These are phyloP conservation scores for Limnodromus scolopaceus DNA, from an alignment of 2,797 vertebrate species.

Conservation along the genomic window DNA sequence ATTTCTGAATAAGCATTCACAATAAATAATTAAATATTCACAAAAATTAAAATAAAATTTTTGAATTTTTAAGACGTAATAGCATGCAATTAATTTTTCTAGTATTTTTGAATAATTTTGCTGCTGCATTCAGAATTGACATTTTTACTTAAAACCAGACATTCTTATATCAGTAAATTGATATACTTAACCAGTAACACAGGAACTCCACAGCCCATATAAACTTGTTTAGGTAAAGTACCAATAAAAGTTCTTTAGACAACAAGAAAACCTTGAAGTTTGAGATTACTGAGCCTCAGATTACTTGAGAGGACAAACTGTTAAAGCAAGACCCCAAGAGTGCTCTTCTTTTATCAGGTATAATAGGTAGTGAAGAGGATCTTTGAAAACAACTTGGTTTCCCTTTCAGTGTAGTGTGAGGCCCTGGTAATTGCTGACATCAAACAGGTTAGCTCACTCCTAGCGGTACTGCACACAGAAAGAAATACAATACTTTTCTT, in stretches of 20 bases:
- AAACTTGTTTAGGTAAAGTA: neutral
- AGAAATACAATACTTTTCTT: neutral
- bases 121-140: neutral
- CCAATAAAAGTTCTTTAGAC: neutral
- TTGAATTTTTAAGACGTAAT: neutral
- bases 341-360: neutral
- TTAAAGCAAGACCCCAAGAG: neutral
- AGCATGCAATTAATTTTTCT: neutral
- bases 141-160: neutral
- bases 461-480: neutral
- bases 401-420: neutral
- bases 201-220: neutral
- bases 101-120: neutral
- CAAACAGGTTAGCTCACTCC: neutral
- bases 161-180: neutral
- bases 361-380: neutral
- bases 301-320: neutral
- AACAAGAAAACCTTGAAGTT: neutral
- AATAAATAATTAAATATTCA: neutral
- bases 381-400: neutral
- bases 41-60: neutral
- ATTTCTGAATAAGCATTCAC: neutral
- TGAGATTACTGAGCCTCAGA: neutral
- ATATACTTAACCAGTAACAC: neutral
- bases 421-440: neutral